A percentile compares a stretch with the other conserved stretches of the same genome.
phyloP scores from a whole-genome alignment of 2,797 vertebrate genomes.

The Dryobates pubescens region DNA sequence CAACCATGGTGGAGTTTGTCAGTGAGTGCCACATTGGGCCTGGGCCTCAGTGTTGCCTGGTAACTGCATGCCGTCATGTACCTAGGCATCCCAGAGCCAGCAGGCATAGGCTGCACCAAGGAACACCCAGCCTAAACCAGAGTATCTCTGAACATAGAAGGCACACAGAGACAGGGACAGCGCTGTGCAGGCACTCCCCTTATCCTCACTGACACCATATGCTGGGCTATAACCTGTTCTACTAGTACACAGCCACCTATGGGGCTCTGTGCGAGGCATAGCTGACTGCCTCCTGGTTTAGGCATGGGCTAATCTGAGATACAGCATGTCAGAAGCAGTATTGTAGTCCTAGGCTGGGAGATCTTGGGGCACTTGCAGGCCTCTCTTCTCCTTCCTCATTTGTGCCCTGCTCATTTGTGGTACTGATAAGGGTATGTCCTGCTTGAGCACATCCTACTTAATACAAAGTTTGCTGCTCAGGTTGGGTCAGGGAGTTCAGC shows the following conservation, averaged over 20 bases:
- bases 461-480: background rate
- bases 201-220: rapidly evolving
- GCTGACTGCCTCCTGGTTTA: background rate
- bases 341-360: background rate
- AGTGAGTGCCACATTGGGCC: background rate
- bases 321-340: background rate
- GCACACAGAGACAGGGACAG: rapidly evolving
- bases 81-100: too few species aligned
- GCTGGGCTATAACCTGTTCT: rapidly evolving
- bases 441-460: background rate
- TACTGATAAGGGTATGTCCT: background rate
- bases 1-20: background rate
- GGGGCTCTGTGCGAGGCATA: background rate
- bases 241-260: rapidly evolving
- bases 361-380: background rate
- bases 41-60: rapidly evolving
- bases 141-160: background rate
- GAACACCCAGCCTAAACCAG: rapidly evolving
- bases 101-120: background rate
- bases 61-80: background rate
- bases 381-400: background rate
- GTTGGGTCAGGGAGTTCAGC: background rate
- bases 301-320: background rate
- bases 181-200: background rate
- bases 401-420: background rate